These are phyloP conservation scores for Epinotia brunnichana DNA, from an alignment of 2,888 invertebrate genomes.

Conservation along the genomic window DNA sequence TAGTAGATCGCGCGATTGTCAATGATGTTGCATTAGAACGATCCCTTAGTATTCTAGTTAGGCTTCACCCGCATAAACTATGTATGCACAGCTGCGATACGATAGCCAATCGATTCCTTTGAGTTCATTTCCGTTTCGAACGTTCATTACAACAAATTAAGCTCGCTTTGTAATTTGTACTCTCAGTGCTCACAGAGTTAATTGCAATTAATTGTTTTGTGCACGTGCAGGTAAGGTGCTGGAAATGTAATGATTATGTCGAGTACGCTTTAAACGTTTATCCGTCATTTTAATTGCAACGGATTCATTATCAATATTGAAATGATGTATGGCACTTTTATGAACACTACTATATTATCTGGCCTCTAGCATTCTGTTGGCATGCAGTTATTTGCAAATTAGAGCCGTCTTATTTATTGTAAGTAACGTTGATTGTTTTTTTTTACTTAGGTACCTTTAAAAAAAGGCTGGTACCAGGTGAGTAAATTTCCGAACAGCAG, in stretches of 20 bases:
- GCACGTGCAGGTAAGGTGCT: slow-evolving; percentile 33
- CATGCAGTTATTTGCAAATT: too few relatives aligned
- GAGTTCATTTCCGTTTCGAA: slow-evolving; percentile 67
- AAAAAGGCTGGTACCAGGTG: too few relatives aligned
- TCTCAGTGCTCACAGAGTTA: slow-evolving; percentile 52
- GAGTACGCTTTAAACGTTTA: slow-evolving; percentile 5
- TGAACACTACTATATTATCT: too few relatives aligned
- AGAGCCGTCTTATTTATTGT: too few relatives aligned
- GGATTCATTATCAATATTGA: not conserved
- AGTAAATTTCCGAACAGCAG: not conserved
- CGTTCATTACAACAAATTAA: slow-evolving; percentile 65
- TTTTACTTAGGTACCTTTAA: too few relatives aligned
- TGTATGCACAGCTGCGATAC: slow-evolving; percentile 8
- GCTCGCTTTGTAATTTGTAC: slow-evolving; percentile 61
- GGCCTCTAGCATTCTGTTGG: too few relatives aligned
- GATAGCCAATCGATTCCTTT: slow-evolving; percentile 50
- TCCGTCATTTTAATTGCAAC: slow-evolving; percentile 10
- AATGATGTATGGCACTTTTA: too few relatives aligned
- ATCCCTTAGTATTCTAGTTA: slow-evolving; percentile 18
- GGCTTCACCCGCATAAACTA: slow-evolving; percentile 8
- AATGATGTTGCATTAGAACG: too few relatives aligned
- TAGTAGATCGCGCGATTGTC: too few relatives aligned
- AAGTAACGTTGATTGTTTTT: too few relatives aligned
- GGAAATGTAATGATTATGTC: slow-evolving; percentile 17
- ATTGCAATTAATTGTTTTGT: slow-evolving; percentile 54